These are phyloP conservation scores for Entelurus aequoreus DNA, from an alignment of 2,113 vertebrate genomes.

Conservation along the genomic window DNA sequence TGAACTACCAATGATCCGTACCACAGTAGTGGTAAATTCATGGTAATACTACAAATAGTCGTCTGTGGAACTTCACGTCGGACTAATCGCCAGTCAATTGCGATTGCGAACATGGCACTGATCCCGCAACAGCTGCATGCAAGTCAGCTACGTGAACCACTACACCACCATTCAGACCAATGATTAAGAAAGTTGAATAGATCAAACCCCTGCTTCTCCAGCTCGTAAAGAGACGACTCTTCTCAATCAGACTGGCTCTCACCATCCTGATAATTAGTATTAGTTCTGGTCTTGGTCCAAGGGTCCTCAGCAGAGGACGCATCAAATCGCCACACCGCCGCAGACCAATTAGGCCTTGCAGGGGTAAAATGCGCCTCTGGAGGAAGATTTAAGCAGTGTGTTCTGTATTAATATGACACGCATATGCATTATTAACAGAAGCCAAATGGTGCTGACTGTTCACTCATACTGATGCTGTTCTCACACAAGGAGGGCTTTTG, in stretches of 20 bases:
- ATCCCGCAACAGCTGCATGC: no score
- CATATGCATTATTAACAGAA: constrained; percentile 31
- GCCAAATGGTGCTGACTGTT: constrained; percentile 30
- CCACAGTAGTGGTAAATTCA: no score
- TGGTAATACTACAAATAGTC: no score
- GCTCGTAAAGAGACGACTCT: neutral
- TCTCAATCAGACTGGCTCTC: no score
- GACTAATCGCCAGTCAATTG: no score
- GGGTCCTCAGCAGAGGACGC: constrained; percentile 8
- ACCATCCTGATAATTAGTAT: neutral
- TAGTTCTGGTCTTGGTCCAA: neutral
- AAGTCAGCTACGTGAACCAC: neutral
- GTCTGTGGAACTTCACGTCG: no score
- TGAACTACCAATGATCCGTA: neutral
- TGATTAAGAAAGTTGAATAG: neutral
- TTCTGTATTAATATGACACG: constrained; percentile 34
- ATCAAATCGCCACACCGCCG: constrained; percentile 10
- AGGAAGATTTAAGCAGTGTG: constrained; percentile 22
- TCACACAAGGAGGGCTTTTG: constrained; percentile 20
- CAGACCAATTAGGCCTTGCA: constrained; percentile 19
- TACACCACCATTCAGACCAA: neutral
- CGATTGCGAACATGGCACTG: no score
- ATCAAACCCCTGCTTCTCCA: neutral
- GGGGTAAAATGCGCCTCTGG: constrained; percentile 24
- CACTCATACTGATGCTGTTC: constrained; percentile 32